Evolutionary conservation across 2,888 invertebrate genomes (phyloP).

Genomic region (Diaperis boleti): DNA sequence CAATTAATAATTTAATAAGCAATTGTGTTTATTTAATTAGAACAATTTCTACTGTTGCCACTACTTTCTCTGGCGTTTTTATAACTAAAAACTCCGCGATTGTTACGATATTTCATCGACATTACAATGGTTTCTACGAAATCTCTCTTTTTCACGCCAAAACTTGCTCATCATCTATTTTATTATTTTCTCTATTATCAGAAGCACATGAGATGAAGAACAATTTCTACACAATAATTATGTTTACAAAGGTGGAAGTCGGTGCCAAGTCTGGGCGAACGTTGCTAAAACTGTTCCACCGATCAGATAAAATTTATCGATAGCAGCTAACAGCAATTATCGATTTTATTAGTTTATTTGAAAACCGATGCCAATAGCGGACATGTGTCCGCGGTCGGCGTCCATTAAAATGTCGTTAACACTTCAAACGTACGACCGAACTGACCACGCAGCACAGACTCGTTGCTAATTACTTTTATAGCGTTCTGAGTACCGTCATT

Average conservation of each 20-base stretch:
- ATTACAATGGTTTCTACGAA: too few relatives aligned
- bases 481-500: not conserved
- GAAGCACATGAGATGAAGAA: too few relatives aligned
- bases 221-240: too few relatives aligned
- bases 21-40: not conserved
- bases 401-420: conserved; percentile 7
- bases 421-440: not conserved
- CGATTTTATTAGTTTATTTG: conserved; percentile 21
- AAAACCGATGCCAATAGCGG: conserved; percentile 10
- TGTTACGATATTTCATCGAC: too few relatives aligned
- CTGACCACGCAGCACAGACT: too few relatives aligned
- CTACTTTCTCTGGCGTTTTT: not conserved
- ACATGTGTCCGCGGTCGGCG: conserved; percentile 3
- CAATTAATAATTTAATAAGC: not conserved
- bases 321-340: conserved; percentile 5
- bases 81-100: too few relatives aligned
- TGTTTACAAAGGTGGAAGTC: too few relatives aligned
- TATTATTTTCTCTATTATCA: too few relatives aligned
- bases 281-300: too few relatives aligned
- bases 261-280: too few relatives aligned
- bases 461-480: conserved; percentile 10
- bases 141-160: too few relatives aligned
- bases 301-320: conserved; percentile 8
- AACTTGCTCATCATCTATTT: too few relatives aligned
- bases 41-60: not conserved